These are phyloP conservation scores for Aythya fuligula DNA, from an alignment of 2,797 vertebrate species.

Conservation along the genomic window DNA sequence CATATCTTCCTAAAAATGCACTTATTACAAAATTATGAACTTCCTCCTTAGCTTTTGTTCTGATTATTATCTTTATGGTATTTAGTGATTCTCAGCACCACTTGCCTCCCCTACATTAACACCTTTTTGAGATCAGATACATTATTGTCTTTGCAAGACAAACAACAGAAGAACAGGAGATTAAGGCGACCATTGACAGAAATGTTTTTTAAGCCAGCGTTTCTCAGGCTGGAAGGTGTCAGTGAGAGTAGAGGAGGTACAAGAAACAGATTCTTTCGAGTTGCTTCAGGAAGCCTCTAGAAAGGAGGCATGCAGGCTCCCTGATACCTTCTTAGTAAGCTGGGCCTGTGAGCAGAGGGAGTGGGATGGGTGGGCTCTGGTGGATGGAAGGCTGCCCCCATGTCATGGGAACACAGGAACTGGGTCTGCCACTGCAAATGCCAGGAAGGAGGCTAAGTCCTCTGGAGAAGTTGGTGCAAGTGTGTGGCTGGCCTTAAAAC, in stretches of 20 bases:
- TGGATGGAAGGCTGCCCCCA: neutral
- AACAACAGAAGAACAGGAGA: neutral
- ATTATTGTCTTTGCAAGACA: neutral
- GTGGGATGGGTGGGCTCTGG: neutral
- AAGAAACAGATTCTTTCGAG: neutral
- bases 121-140: neutral
- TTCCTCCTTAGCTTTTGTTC: neutral
- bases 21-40: neutral
- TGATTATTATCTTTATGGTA: neutral
- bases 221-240: neutral
- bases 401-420: neutral
- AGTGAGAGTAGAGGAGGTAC: neutral
- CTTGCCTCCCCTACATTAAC: neutral
- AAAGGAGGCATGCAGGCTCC: neutral
- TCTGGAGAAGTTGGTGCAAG: neutral
- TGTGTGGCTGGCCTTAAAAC: neutral
- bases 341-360: neutral
- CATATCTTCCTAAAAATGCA: neutral
- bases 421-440: neutral
- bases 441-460: neutral
- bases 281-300: constrained; percentile 36
- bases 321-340: neutral
- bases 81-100: neutral
- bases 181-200: neutral
- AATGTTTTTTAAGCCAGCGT: neutral